Evolutionary conservation across 2,888 invertebrate species (phyloP).

Genomic region (Lapara coniferarum): DNA sequence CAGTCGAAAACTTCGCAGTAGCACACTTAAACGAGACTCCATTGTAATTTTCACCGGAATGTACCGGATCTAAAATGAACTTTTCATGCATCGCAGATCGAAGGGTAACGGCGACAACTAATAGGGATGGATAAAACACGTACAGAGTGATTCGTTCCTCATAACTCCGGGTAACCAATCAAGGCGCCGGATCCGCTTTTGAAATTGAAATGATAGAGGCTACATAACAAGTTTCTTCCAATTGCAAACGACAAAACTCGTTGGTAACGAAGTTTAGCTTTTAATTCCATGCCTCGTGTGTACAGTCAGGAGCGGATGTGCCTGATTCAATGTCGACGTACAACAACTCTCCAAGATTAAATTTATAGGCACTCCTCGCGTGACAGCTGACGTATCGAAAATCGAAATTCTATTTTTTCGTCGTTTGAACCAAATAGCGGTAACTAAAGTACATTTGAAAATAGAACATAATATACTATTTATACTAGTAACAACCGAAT

Average conservation of each 20-base stretch:
- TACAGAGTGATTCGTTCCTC: slow-evolving; percentile 55
- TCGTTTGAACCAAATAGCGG: too few species aligned
- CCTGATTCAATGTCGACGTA: slow-evolving; percentile 8
- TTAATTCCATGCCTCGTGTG: slow-evolving; percentile 67
- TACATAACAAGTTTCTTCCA: slow-evolving; percentile 81
- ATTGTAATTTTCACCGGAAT: slow-evolving; percentile 1
- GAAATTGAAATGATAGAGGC: slow-evolving; percentile 78
- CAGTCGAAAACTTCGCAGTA: neutral
- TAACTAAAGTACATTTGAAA: neutral
- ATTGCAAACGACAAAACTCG: slow-evolving; percentile 76
- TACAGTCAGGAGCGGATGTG: slow-evolving; percentile 43
- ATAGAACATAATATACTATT: too few species aligned
- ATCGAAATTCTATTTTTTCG: neutral
- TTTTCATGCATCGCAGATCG: slow-evolving; percentile 14
- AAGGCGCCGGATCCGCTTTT: slow-evolving; percentile 75
- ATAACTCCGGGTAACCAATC: slow-evolving; percentile 70
- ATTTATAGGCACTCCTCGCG: neutral
- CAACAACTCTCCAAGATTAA: neutral
- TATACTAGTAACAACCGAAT: too few species aligned
- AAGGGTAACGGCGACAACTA: slow-evolving; percentile 17
- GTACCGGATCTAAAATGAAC: slow-evolving; percentile 7
- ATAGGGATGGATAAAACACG: slow-evolving; percentile 54
- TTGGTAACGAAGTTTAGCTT: slow-evolving; percentile 78
- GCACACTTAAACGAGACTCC: neutral
- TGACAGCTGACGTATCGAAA: neutral